A percentile compares a stretch with the other conserved stretches of the same genome.
These are phyloP conservation scores for Dendrophyllia cribrosa DNA, from an alignment of 64 coral and sea anemone genomes.

Conservation along the genomic window DNA sequence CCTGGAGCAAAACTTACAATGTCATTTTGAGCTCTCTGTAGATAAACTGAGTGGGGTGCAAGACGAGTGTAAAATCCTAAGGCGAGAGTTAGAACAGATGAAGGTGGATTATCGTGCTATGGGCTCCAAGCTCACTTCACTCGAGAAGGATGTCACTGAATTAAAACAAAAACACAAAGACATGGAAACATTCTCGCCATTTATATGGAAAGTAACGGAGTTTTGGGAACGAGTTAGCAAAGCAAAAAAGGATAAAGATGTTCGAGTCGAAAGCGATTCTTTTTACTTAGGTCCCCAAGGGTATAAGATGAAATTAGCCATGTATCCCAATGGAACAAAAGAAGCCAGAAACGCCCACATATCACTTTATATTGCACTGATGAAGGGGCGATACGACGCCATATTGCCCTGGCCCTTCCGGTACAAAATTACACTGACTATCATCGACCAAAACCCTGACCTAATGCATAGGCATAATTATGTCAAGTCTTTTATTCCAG, in stretches of 20 bases:
- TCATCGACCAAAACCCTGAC: slow-evolving; percentile 30
- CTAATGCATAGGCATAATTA: slow-evolving; percentile 34
- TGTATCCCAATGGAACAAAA: slow-evolving; percentile 52
- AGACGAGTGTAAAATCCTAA: slow-evolving; percentile 24
- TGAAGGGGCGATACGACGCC: slow-evolving; percentile 29
- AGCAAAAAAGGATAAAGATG: slow-evolving; percentile 1
- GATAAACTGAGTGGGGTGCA: slow-evolving; percentile 17
- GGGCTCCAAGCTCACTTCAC: neutral
- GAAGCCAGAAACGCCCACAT: slow-evolving; percentile 43
- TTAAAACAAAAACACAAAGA: slow-evolving; percentile 15
- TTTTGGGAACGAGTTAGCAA: slow-evolving; percentile 45
- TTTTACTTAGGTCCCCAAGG: slow-evolving; percentile 38
- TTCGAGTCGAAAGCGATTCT: slow-evolving; percentile 25
- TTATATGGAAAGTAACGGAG: slow-evolving; percentile 37
- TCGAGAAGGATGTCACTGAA: neutral
- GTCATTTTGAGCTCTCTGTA: slow-evolving; percentile 40
- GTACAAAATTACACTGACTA: slow-evolving; percentile 25
- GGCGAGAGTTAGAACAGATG: slow-evolving; percentile 20
- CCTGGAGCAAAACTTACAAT: slow-evolving; percentile 16
- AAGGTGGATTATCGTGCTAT: neutral
- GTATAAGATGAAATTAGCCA: slow-evolving; percentile 44
- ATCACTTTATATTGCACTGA: slow-evolving; percentile 40
- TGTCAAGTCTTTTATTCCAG: slow-evolving; percentile 14
- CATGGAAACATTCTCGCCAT: slow-evolving; percentile 9
- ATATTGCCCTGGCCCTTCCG: slow-evolving; percentile 41